Percentiles rank a stretch among this genome's conserved stretches.
Evolutionary conservation across 2,888 invertebrate species (phyloP).

Genomic region (Lochmaea capreae): DNA sequence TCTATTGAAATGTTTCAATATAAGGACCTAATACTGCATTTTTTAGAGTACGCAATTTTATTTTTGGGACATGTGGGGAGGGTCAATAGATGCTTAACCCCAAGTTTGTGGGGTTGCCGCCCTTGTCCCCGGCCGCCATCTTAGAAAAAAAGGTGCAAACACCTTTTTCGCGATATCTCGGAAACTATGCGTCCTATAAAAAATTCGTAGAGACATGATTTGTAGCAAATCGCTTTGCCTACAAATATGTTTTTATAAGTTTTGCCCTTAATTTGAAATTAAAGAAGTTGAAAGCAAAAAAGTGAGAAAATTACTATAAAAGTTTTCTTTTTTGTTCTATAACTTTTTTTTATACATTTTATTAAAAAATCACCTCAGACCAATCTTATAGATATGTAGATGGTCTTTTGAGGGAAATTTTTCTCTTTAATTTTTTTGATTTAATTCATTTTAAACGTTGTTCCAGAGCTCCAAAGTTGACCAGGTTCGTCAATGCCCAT

Average conservation of each 20-base stretch:
- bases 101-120: not conserved
- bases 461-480: not conserved
- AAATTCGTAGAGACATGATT: not conserved
- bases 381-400: too few species aligned
- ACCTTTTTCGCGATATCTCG: not conserved
- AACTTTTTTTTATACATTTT: not conserved
- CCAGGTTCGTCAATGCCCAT: not conserved
- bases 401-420: too few species aligned
- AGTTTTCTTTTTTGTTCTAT: not conserved
- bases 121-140: not conserved
- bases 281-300: too few species aligned
- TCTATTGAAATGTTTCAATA: not conserved
- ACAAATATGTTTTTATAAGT: not conserved
- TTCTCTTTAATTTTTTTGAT: too few species aligned
- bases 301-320: not conserved
- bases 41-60: too few species aligned
- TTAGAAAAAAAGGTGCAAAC: not conserved
- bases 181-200: too few species aligned
- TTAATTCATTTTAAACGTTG: too few species aligned
- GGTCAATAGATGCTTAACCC: not conserved
- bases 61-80: constrained; percentile 1
- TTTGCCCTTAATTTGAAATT: not conserved
- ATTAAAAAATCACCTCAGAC: not conserved
- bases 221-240: not conserved
- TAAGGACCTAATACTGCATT: constrained; percentile 3